These are phyloP conservation scores for Heteropelma amictum DNA, from an alignment of 2,888 invertebrate species.

Conservation along the genomic window DNA sequence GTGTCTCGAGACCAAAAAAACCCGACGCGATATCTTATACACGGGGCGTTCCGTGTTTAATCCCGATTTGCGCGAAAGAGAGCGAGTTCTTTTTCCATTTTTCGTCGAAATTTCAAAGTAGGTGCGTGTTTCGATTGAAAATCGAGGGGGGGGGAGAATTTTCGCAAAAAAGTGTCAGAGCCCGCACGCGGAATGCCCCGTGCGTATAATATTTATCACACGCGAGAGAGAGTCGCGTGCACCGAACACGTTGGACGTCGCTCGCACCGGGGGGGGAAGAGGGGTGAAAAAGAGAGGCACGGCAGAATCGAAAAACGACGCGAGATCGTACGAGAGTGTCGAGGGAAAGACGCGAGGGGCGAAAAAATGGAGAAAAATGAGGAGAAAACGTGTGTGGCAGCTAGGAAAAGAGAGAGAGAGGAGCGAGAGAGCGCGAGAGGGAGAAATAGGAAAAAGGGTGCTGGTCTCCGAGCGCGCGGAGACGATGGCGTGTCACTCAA, in stretches of 20 bases:
- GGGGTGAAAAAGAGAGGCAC: slow-evolving; percentile 4
- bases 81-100: too few relatives aligned
- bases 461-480: slow-evolving; percentile 36
- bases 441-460: not conserved
- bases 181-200: too few relatives aligned
- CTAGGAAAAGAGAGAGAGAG: slow-evolving; percentile 27
- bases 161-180: too few relatives aligned
- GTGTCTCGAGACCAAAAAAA: too few relatives aligned
- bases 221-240: slow-evolving; percentile 35
- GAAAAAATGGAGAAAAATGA: not conserved
- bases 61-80: too few relatives aligned
- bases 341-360: not conserved
- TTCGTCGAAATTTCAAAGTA: too few relatives aligned
- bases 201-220: too few relatives aligned
- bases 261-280: not conserved
- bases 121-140: too few relatives aligned
- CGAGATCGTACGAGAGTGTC: not conserved
- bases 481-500: slow-evolving; percentile 74
- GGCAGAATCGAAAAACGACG: not conserved
- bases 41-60: too few relatives aligned
- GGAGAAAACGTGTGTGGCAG: not conserved
- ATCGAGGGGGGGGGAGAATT: too few relatives aligned
- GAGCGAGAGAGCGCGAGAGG: not conserved
- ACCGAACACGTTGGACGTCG: slow-evolving; percentile 23
- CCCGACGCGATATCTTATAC: too few relatives aligned